Base-by-base conservation (phyloP, 2,797 vertebrate genomes). In the Enteromius argenteus region DNA sequence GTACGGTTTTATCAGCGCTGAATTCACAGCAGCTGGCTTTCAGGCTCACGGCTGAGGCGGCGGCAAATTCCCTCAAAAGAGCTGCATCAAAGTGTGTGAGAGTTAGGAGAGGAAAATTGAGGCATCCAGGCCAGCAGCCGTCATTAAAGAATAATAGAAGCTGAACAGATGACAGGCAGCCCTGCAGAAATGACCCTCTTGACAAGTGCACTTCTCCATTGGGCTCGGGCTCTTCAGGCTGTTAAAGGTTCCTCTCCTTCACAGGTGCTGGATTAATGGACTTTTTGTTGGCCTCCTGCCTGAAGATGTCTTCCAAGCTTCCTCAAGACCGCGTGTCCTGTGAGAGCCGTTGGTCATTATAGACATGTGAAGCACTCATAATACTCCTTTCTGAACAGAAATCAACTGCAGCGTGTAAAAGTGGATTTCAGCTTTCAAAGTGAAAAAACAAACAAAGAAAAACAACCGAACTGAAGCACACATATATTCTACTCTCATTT, bases 81-180 rank as follows among this genome's bases (percentile, higher is more conserved):
- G 23, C 27, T 2, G 37, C 51, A 56, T 75, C 42, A 73, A 81
- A 75, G 79, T 62, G 80, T 49, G 42, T 11, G 58, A 44, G 44
- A 19, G 10, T 46, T 73, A 42, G 35, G 39, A 37, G 49, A 67
- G 32, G 37, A 74, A 80, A 86, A 80, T 53, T 56, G 81, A 83
- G 85, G 75, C 32, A 35, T 73, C 35, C 69, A 66, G 7, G 49
- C 46, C 21, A 76, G n/a, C 10, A 32, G 39, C 23, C 17, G 5
- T 76, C 77, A 80, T 68, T 83, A 79, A 46, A 51, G 77, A 86
- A 80, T 60, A 80, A 84, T 10, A 76, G 69, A 56, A 68, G 19
- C 49, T 14, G 35, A 62, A 53, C n/a, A 42, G 58, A 81, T 80
- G 42, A 68, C 71, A 68, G 46, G 53, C 23, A 69, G 44, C n/a